Base-by-base conservation (phyloP, 2,797 vertebrate genomes). In the Loriculus beryllinus region DNA sequence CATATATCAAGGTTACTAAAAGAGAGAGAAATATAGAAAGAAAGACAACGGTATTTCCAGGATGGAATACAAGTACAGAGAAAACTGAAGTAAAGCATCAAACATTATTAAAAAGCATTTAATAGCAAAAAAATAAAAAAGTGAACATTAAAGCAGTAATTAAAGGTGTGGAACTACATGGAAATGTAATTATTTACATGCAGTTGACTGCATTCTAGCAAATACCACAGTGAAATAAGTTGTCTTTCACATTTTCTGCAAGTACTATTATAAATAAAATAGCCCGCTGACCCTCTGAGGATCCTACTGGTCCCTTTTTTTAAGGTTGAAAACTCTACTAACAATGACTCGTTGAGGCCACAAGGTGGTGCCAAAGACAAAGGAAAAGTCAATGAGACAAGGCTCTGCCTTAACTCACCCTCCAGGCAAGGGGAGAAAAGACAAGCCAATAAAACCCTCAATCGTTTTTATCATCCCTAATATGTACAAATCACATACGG, bases 351-450 rank as follows among this genome's bases (percentile, higher is more conserved):
- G 12, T 3, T 64, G 56, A 76, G n/a, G 79, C 94, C 65, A 95
- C 93, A 86, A 96, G 96, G 92, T 95, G 96, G 97, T 88, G 94
- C 92, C 94, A 97, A 77, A 95, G 80, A 75, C 93, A 96, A 95
- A 92, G 79, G 39, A 88, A 95, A 93, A 91, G 17, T 43, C 57
- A 48, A 4, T 3, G 25, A 60, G 28, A 48, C 4, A 10, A 7
- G 23, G 4, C 19, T 47, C 14, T 74, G 48, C n/a, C 54, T 47
- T 31, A 47, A 45, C 28, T 52, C 40, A 14, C 12, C 33, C 33
- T 40, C 28, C 25, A 82, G 14, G 70, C 39, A 78, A 42, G 2
- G 19, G 12, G 20, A 72, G 28, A 69, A 47, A 47, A 59, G 12
- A 19, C 12, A 72, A 77, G 26, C 10, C 60, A 57, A 17, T 17